Conservation (phyloP, 2,888 invertebrate genomes). For the Zele albiditarsus region DNA sequence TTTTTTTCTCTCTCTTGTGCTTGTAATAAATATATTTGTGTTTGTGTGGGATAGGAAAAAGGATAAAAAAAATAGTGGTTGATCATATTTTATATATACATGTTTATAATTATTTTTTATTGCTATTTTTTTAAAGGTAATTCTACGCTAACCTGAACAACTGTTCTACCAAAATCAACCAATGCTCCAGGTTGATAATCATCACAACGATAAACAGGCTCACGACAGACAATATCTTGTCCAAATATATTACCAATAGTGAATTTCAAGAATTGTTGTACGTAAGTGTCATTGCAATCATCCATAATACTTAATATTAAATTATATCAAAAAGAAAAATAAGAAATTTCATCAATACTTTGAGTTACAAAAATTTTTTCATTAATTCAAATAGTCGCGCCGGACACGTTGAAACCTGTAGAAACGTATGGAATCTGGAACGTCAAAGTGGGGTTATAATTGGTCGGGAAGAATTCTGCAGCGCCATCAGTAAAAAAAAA, state of each 20-base stretch:
- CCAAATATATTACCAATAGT: slow-evolving; percentile 66
- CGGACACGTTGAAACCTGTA: not conserved
- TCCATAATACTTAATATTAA: not conserved
- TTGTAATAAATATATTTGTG: not conserved
- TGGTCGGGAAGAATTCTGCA: too few relatives aligned
- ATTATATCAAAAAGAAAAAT: not conserved
- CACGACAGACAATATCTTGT: slow-evolving; percentile 66
- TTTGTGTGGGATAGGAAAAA: not conserved
- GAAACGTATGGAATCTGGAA: too few relatives aligned
- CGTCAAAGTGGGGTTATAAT: too few relatives aligned
- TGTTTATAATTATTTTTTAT: not conserved
- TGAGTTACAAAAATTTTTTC: not conserved
- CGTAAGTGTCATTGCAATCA: not conserved
- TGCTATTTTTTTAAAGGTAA: not conserved
- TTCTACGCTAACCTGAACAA: slow-evolving; percentile 57
- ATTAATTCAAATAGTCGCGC: not conserved
- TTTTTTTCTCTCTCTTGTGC: too few relatives aligned
- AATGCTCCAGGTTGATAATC: slow-evolving; percentile 67
- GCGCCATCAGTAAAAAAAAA: not conserved
- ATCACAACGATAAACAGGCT: slow-evolving; percentile 65
- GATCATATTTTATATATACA: not conserved
- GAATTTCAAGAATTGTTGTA: slow-evolving; percentile 61
- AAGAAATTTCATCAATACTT: not conserved
- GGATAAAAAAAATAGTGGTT: not conserved
- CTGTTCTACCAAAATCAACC: slow-evolving; percentile 65